A percentile compares a stretch with the other conserved stretches of the same genome.
phyloP scores from a whole-genome alignment of 2,113 vertebrate species.

The Festucalex cinctus region DNA sequence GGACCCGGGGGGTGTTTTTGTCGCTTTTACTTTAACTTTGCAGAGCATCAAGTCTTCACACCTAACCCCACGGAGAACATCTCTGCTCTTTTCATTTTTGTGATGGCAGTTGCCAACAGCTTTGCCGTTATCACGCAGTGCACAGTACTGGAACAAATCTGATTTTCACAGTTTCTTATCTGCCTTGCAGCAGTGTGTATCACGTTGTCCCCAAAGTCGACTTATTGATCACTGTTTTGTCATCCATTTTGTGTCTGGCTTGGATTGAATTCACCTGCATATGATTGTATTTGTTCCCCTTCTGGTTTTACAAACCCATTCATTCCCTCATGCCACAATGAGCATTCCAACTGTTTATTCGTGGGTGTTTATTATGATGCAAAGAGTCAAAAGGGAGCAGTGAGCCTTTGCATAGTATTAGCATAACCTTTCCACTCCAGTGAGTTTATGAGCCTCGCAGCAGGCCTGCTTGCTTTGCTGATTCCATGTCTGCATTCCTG shows the following conservation, averaged over 20 bases:
- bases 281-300: constrained; percentile 18
- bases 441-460: constrained; percentile 47
- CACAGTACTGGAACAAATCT: constrained; percentile 43
- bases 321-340: constrained; percentile 1
- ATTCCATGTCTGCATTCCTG: constrained; percentile 33
- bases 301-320: constrained; percentile 12
- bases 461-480: constrained; percentile 31
- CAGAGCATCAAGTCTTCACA: constrained; percentile 28
- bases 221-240: constrained; percentile 30
- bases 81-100: background rate
- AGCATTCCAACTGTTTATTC: constrained; percentile 17
- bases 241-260: constrained; percentile 12
- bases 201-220: constrained; percentile 19
- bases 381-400: constrained; percentile 21
- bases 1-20: constrained; percentile 5
- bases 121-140: constrained; percentile 8
- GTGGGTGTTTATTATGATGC: constrained; percentile 21
- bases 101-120: constrained; percentile 31
- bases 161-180: constrained; percentile 16
- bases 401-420: constrained; percentile 33
- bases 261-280: background rate
- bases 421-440: constrained; percentile 47
- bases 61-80: constrained; percentile 13
- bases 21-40: constrained; percentile 12
- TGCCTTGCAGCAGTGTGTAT: constrained; percentile 12